phyloP scores from a whole-genome alignment of 2,113 vertebrate species.

The Leucoraja erinaceus region DNA sequence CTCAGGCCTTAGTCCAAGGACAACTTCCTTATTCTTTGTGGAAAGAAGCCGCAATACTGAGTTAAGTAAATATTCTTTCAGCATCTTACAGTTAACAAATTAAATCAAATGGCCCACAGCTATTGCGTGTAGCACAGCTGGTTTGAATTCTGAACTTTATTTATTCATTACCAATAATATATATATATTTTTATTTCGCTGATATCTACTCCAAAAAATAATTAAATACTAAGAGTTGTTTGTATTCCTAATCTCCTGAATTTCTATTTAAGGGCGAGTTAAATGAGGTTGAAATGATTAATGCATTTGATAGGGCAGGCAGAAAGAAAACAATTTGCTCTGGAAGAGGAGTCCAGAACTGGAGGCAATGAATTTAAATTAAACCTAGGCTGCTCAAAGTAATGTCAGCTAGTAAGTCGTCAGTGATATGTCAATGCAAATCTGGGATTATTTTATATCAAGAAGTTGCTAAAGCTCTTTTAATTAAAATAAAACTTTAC shows the following conservation, averaged over 20 bases:
- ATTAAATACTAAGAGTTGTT: neutral
- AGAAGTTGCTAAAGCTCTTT: neutral
- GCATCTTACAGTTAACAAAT: neutral
- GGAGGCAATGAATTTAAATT: neutral
- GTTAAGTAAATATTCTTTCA: constrained; percentile 12
- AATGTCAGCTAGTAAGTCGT: neutral
- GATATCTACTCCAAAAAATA: neutral
- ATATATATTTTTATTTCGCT: neutral
- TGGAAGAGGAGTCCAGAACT: neutral
- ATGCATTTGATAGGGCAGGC: neutral
- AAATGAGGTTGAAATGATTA: neutral
- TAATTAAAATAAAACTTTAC: neutral
- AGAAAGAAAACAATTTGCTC: neutral
- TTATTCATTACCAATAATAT: neutral
- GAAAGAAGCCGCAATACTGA: neutral
- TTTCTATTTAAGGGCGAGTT: neutral
- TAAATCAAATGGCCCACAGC: neutral
- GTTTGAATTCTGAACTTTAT: neutral
- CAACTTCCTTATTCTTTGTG: constrained; percentile 10
- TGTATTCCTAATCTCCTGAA: neutral
- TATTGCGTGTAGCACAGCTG: neutral
- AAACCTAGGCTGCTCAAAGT: neutral
- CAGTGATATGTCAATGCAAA: neutral
- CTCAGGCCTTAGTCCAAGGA: neutral
- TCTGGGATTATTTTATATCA: neutral